Percentiles rank a stretch among this genome's conserved stretches.
Evolutionary conservation across 1,140 invertebrate genomes (phyloP).

Genomic region (Drosophila melanica): DNA sequence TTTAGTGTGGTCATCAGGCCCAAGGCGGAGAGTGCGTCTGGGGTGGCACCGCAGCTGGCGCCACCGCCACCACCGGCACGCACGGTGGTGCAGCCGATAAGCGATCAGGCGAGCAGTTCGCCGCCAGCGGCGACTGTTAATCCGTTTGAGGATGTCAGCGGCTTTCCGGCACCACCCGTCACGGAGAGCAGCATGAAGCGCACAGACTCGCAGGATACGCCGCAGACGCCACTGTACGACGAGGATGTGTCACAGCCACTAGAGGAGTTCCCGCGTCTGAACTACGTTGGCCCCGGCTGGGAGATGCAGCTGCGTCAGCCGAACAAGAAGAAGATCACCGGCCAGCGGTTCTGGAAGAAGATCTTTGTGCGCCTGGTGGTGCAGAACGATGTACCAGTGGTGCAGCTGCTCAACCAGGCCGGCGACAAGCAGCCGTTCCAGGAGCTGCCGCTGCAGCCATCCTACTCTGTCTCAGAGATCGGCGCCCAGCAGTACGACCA

Average conservation of each 20-base stretch:
- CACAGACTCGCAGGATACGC: conserved; percentile 91
- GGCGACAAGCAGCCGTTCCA: conserved; percentile 96
- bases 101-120: conserved; percentile 83
- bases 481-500: conserved; percentile 99
- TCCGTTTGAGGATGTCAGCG: conserved; percentile 88
- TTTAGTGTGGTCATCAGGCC: conserved; percentile 85
- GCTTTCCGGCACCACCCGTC: conserved; percentile 76
- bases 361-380: conserved; percentile 93
- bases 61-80: conserved; percentile 89
- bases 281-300: conserved; percentile 94
- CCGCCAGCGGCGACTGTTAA: conserved; percentile 86
- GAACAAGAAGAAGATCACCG: conserved; percentile 99
- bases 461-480: conserved; percentile 96
- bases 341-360: conserved; percentile 98
- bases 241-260: conserved; percentile 97
- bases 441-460: conserved; percentile 95
- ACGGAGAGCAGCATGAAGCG: conserved; percentile 79
- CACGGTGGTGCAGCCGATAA: conserved; percentile 84
- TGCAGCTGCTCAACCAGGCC: conserved; percentile 93
- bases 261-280: conserved; percentile 94
- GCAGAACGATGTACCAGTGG: conserved; percentile 92
- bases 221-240: conserved; percentile 96
- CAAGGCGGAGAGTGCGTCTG: conserved; percentile 85
- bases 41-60: conserved; percentile 87
- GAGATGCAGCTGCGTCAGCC: conserved; percentile 98